These are phyloP conservation scores for Catostylus mosaicus DNA, from an alignment of 30 jellyfish, hydroid and myxozoan species.

Conservation along the genomic window DNA sequence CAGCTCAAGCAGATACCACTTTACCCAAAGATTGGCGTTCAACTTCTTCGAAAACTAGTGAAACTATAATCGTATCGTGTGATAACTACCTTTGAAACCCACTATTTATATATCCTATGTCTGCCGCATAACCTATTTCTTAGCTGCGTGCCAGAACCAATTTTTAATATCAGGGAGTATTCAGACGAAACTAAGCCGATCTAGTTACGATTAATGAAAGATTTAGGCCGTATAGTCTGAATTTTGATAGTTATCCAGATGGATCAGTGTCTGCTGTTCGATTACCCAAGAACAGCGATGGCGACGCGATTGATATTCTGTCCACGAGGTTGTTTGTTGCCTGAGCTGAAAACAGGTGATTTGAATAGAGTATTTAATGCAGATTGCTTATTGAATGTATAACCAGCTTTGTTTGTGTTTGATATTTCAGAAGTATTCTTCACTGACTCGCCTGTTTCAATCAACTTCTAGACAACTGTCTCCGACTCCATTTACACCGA, in stretches of 20 bases:
- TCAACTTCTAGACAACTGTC: slow-evolving; percentile 57
- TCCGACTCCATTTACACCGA: slow-evolving; percentile 34
- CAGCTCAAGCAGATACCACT: too few species aligned
- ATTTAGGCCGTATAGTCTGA: background rate
- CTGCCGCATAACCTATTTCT: too few species aligned
- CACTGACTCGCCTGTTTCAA: slow-evolving; percentile 34
- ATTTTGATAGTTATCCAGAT: background rate
- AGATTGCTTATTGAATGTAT: slow-evolving; percentile 25
- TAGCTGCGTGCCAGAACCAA: too few species aligned
- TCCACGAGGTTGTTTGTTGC: slow-evolving; percentile 1
- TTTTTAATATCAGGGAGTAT: too few species aligned
- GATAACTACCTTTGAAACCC: too few species aligned
- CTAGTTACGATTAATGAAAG: background rate
- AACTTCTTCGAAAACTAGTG: too few species aligned
- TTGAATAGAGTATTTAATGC: background rate
- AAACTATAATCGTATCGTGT: too few species aligned
- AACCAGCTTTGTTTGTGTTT: slow-evolving; percentile 37
- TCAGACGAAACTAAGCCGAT: too few species aligned
- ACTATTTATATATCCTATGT: too few species aligned
- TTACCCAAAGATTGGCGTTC: too few species aligned
- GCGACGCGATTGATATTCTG: background rate
- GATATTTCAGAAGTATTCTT: slow-evolving; percentile 31
- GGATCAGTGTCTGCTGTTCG: background rate
- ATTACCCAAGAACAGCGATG: background rate
- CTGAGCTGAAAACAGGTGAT: slow-evolving; percentile 12